phyloP scores from a whole-genome alignment of 1,140 invertebrate species.

The Caligus rogercresseyi region DNA sequence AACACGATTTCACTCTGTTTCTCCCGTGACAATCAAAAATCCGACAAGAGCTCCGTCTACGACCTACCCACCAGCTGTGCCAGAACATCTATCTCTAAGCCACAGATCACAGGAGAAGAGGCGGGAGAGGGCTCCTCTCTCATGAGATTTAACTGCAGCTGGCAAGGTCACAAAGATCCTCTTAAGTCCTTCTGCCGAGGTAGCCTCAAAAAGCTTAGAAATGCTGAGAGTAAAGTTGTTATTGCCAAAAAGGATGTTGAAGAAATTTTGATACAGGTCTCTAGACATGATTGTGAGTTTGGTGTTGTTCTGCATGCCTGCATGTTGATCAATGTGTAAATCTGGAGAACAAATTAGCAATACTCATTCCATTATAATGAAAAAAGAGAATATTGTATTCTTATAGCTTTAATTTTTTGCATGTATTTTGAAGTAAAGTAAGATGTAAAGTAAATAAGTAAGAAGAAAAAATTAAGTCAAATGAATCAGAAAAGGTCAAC shows the following conservation, averaged over 20 bases:
- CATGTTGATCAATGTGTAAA: no score
- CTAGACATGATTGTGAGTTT: no score
- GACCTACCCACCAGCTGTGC: neutral
- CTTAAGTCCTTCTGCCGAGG: neutral
- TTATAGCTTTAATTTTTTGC: no score
- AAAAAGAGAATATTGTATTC: no score
- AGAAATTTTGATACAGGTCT: neutral
- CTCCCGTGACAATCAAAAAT: neutral
- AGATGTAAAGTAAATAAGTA: no score
- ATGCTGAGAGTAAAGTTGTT: neutral
- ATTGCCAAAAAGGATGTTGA: neutral
- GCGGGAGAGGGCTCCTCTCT: neutral
- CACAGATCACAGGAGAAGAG: neutral
- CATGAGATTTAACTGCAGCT: neutral
- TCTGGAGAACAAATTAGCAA: no score
- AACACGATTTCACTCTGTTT: neutral
- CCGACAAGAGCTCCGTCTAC: neutral
- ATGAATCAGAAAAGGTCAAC: no score
- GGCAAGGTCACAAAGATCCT: neutral
- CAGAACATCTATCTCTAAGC: no score
- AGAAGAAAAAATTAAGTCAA: no score
- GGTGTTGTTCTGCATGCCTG: no score
- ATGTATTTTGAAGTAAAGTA: no score
- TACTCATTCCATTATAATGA: no score
- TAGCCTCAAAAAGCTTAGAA: neutral